Base-by-base conservation (phyloP, 1,140 invertebrate species). In the Prorops nasuta region DNA sequence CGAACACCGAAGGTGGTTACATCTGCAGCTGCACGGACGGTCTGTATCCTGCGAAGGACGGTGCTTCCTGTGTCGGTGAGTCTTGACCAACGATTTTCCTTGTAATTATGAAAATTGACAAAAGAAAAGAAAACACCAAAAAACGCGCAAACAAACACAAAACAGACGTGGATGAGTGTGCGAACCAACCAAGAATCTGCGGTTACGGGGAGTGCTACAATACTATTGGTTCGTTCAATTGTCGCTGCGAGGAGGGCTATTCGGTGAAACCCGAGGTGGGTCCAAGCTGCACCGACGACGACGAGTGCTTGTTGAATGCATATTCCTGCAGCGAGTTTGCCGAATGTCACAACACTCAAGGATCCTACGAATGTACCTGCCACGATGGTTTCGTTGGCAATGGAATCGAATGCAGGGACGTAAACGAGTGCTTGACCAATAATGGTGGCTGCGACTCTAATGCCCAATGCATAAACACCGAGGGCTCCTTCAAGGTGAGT, bases 381-480 rank as follows among this genome's bases (percentile, higher is more conserved):
- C 83, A 85, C 41, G 89, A 92, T 57, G 91, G 91, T 0, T 94
- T 91, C 72, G 86, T 84, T 16, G 91, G 91, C 2, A 89, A 92
- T 67, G 90, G 90, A 4, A 74, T 79, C 9, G 77, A 75, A 6
- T 90, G 88, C 57, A 77, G 82, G 34, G 91, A 94, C 63, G 82
- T 90, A 14, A 89, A 92, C 66, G 91, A 94, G 64, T 94, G 91
- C 74, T 74, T 87, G 1, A 81, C 82, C 0, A 86, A 89, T 63
- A 90, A 91, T 44, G 91, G 90, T 17, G 87, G 87, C 2, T 97
- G 93, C 72, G 84, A 90, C 60, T 84, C 86, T 38, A 86, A 92
- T 58, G 92, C 92, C 21, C 85, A 87, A 55, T 97, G 94, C 67
- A 83, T 92, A 19, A 94, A 95, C 63, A 89, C 86, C 2, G 81